Base-by-base conservation (phyloP, 2,797 vertebrate species). In the Pipistrellus pipistrellus region DNA sequence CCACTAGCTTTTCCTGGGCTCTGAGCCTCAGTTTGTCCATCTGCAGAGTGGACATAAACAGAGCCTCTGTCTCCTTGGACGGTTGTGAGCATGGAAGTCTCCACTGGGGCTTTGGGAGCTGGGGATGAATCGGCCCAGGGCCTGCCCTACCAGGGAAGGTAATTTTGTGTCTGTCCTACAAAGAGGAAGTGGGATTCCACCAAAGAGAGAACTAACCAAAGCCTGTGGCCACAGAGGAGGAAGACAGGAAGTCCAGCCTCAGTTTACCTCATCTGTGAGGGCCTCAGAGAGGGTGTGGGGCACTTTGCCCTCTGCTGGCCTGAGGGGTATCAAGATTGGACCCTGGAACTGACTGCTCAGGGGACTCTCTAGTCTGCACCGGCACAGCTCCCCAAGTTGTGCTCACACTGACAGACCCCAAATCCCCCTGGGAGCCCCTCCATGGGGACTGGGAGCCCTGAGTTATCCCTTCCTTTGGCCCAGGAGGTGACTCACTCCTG, bases 401-500 rank as follows among this genome's bases (percentile, higher is more conserved):
- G 30, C 8, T 46, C 9, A 48, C 4, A 35, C 13, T 53, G 17
- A 30, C 6, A 1, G 3, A 85, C 30, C 41, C 84, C 25, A 59
- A 64, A 35, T 78, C 72, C 66, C 84, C 87, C 46, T 17, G 21
- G 41, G 76, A 91, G 21, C n/a, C 38, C 38, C 32, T 73, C 51
- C 59, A 20, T 51, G 44, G 72, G 10, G 1, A 35, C 10, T 57
- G 23, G 23, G 57, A 59, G 25, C 9, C 10, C 4, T 91, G 90
- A 86, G 41, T 96, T 88, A 96, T 18, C 12, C n/a, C 35, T 75
- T 55, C 71, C 21, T 71, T 72, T 3, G 48, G 78, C 64, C 84
- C 85, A 85, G 92, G 92, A 96, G 95, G 77, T 94, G 95, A 96
- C 75, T 95, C 95, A 91, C 0, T 0, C 72, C 23, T 4, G 17